Evolutionary conservation across 2,797 vertebrate species (phyloP), one percentile per base, ranked within the genome.

Genomic region (Peromyscus aztecus): DNA sequence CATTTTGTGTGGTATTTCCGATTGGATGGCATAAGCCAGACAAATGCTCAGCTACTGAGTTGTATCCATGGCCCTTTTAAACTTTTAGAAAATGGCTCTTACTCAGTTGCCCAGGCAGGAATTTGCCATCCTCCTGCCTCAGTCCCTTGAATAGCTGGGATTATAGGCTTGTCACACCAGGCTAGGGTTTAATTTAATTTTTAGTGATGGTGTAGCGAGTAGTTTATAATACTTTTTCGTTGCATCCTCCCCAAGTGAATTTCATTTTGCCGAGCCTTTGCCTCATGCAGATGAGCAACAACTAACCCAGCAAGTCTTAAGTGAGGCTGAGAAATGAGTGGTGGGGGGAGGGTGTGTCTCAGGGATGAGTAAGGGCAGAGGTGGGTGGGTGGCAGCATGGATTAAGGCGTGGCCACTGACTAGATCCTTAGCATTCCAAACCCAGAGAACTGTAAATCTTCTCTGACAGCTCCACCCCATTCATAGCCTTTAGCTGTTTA

Each of bases 401-500:
- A 43, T 89, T 34, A 85, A 96, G 55, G 61, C 24, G 46, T 86
- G 88, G 76, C 23, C 21, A 63, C 82, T 94, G 49, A 81, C 55
- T 29, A 61, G 24, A 65, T 59, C 69, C 63, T 86, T 61, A 49
- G 83, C 61, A 40, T 96, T 76, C 37, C 59, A 81, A 91, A 80
- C 59, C 65, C 81, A 67, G 57, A 65, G 27, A 73, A 46, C 55
- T 52, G 17, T 46, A 78, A 31, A 83, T 67, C 31, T 93, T 81
- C 93, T 89, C 40, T 82, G 49, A 86, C 29, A 78, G 61, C 46
- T 92, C 81, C 75, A 14, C 57, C 27, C 14, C 52, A 17, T 95
- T 63, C 67, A 52, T 92, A 67, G 71, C 24, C 95, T 90, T 95
- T 81, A 31, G 49, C 69, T 90, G 34, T 83, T 94, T 90, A 12